Evolutionary conservation across 2,888 invertebrate species (phyloP), one percentile per base, ranked within the genome.

Genomic region (Cephus sareptanus): DNA sequence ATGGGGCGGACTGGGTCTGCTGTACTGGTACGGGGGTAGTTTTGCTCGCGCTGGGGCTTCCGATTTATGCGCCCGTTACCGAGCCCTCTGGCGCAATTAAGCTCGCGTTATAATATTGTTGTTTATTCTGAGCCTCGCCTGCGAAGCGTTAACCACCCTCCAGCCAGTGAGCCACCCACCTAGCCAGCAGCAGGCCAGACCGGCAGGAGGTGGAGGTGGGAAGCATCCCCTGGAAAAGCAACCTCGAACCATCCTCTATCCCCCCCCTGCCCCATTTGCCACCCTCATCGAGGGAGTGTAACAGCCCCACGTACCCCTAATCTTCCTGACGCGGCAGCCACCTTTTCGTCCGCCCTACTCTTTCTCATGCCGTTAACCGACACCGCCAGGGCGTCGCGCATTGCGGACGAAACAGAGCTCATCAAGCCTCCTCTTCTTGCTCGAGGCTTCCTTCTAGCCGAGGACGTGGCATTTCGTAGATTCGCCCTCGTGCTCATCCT

Each of bases 61-160:
- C 89, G 88, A 90, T 90, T 90, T 90, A 90, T 90, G 89, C 88
- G 85, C 86, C 87, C 89, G 87, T 89, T 90, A 88, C 87, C 88
- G 87, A 89, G 88, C 89, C 90, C 89, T 90, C 90, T 85, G 87
- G 89, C 88, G 88, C 90, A 91, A 91, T 90, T 91, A 91, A 91
- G 90, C 90, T 89, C 88, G 88, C 89, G 90, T 90, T 90, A 91
- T 91, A 91, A 90, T 90, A 90, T 90, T 89, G 89, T 90, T 90
- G 90, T 90, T 90, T 90, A 90, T 91, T 89, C 86, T 79, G 86
- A 86, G 85, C 87, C 85, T 86, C 87, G 87, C 86, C 87, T 87
- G 86, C 86, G 85, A 85, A 88, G 87, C 87, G 87, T 88, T 88
- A 89, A 86, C 88, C 85, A 85, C 87, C 84, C 84, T 80, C 81